Percentiles rank a stretch among this genome's conserved stretches.
Conservation (phyloP, 2,888 invertebrate species). For the Acanthosepion lycidas region DNA sequence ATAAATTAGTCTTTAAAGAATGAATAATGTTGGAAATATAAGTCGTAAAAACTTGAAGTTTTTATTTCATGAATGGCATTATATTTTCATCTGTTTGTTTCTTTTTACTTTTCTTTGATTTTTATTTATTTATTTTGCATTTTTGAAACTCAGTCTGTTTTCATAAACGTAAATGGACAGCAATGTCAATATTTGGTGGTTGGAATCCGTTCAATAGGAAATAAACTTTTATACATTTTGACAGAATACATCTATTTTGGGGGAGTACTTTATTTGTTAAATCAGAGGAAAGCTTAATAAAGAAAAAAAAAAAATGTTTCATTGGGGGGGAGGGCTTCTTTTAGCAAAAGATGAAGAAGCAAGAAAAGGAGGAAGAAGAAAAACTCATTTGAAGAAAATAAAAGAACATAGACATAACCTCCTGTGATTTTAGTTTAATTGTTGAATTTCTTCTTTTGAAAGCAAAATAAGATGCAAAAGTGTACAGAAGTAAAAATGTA, state of each 20-base stretch:
- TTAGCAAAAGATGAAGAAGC: not conserved
- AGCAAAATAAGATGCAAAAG: not conserved
- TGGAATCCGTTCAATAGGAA: not conserved
- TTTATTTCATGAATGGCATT: not conserved
- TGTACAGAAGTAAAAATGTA: not conserved
- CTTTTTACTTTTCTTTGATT: not conserved
- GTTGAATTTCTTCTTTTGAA: not conserved
- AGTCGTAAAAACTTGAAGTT: not conserved
- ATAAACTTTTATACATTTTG: conserved; percentile 21
- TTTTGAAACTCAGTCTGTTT: not conserved
- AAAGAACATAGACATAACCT: not conserved
- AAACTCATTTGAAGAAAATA: not conserved
- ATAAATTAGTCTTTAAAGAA: not conserved
- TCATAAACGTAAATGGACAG: conserved; percentile 6
- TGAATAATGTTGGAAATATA: not conserved
- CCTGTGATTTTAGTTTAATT: not conserved
- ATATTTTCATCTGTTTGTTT: conserved; percentile 3
- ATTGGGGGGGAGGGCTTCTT: not conserved
- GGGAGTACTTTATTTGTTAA: conserved; percentile 6
- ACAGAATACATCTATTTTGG: conserved; percentile 22
- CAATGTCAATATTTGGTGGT: not conserved
- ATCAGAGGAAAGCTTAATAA: conserved; percentile 33
- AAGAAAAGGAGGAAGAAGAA: not conserved
- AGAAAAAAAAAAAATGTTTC: not conserved
- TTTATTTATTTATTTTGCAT: not conserved